Evolutionary conservation across 2,113 vertebrate species (phyloP), one percentile per base, ranked within the genome.

Genomic region (Orcinus orca): DNA sequence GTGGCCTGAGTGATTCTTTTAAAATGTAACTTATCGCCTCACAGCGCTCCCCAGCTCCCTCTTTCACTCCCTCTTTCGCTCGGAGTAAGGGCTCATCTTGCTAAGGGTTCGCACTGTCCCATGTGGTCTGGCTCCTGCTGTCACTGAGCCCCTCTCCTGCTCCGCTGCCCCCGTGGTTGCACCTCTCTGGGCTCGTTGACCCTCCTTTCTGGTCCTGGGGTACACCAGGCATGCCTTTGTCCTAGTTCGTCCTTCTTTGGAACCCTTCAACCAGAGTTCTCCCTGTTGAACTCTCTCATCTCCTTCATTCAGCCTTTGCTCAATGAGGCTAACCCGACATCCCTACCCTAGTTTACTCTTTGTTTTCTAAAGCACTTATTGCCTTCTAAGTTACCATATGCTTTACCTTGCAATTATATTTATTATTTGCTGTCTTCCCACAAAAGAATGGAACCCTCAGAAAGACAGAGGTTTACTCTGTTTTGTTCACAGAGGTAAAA

Each of bases 91-190:
- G 41, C 20, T 44, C 1, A 0, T 36, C 68, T 38, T 65, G 20
- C 2, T 31, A 3, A 12, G 29, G 79, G 25, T 26, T 11, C 26
- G 17, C 5, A 2, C 31, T 0, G 21, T 20, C 20, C 67, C 36
- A 0, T 15, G 26, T 18, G n/a, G 0, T 17, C 29, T 36, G 62
- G 29, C 44, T 38, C 9, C 70, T 67, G 1, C 36, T 8, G 2
- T 21, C 31, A n/a, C 86, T 20, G 70, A 36, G 12, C 2, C 44
- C 21, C 25, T 63, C 4, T 50, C n/a, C 31, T 33, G 0, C 9
- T 55, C 23, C 6, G 11, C 18, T 9, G 23, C 31, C 26, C n/a
- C 44, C 4, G 1, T 4, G 36, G 1, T 38, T 55, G 13, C 8
- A 7, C 47, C 44, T 15, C 68, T 36, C 6, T 2, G 20, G 44